A percentile compares a stretch with the other conserved stretches of the same genome.
These are phyloP conservation scores for Nicator chloris DNA, from an alignment of 2,113 vertebrate genomes.

Conservation along the genomic window DNA sequence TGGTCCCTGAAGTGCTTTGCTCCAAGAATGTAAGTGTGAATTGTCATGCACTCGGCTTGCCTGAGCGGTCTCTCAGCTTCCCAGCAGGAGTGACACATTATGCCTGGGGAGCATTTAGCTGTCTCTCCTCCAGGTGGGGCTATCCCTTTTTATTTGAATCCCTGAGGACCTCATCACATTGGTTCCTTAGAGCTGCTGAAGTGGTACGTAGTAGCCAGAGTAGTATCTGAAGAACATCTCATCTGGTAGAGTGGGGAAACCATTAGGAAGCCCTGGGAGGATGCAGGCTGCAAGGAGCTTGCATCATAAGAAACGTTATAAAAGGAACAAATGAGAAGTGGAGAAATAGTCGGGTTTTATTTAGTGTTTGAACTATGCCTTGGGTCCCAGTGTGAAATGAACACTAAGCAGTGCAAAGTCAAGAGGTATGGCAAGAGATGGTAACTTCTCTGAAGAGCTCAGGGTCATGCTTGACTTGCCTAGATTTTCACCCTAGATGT, in stretches of 20 bases:
- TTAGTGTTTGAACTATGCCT: neutral
- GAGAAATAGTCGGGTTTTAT: neutral
- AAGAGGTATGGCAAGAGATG: neutral
- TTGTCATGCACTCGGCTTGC: neutral
- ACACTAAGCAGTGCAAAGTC: neutral
- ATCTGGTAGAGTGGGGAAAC: neutral
- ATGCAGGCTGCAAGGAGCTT: neutral
- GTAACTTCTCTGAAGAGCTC: neutral
- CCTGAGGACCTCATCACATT: neutral
- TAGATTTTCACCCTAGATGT: neutral
- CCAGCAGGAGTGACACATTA: neutral
- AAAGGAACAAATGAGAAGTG: neutral
- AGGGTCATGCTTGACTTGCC: neutral
- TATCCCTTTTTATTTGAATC: constrained; percentile 41
- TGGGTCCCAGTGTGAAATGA: neutral
- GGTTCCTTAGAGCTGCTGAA: neutral
- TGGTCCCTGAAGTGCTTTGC: neutral
- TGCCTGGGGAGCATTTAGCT: neutral
- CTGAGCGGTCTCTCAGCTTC: neutral
- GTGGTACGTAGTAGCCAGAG: neutral
- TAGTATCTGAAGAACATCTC: neutral
- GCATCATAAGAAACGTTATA: neutral
- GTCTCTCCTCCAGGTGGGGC: constrained; percentile 54
- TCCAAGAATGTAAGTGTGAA: neutral
- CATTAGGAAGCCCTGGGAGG: neutral